Evolutionary conservation across 2,113 vertebrate genomes (phyloP), one percentile per base, ranked within the genome.

Genomic region (Austrofundulus limnaeus): DNA sequence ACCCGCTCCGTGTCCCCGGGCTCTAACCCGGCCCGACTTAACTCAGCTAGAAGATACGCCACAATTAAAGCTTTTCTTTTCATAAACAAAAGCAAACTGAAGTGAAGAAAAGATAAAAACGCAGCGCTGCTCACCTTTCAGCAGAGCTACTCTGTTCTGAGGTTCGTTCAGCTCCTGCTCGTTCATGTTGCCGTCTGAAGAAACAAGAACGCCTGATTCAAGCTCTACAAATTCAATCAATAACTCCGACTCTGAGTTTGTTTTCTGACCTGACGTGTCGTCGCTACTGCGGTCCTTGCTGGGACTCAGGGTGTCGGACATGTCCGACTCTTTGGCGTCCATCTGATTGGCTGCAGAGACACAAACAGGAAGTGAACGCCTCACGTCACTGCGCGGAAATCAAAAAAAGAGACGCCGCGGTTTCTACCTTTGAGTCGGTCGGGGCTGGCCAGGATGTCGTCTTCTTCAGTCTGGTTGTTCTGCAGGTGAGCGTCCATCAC

Each of bases 201-300:
- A 54, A 19, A 70, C 19, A 45, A 2, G 57, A 1, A 5, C 31
- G 51, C 5, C 47, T 16, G 41, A 17, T n/a, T 2, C 5, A 43
- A 43, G 16, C 15, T n/a, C n/a, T n/a, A n/a, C n/a, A n/a, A n/a
- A n/a, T n/a, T n/a, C n/a, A n/a, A n/a, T n/a, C n/a, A n/a, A n/a
- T n/a, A n/a, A n/a, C n/a, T n/a, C n/a, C n/a, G n/a, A n/a, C n/a
- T n/a, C n/a, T n/a, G n/a, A 5, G n/a, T 14, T 13, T 3, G 21
- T 58, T 53, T 60, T 6, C 85, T 65, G 80, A 98, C 97, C 97
- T 91, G 96, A 98, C 66, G 95, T 94, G 87, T 99, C 96, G 88
- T 99, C 97, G 1, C 97, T 98, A 93, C 97, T 99, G 83, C 94
- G 95, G 47, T 99, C 96, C 87, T 97, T 99, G 91, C 95, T 98